A percentile compares a stretch with the other conserved stretches of the same genome.
Evolutionary conservation across 2,113 vertebrate genomes (phyloP).

Genomic region (Plestiodon gilberti): DNA sequence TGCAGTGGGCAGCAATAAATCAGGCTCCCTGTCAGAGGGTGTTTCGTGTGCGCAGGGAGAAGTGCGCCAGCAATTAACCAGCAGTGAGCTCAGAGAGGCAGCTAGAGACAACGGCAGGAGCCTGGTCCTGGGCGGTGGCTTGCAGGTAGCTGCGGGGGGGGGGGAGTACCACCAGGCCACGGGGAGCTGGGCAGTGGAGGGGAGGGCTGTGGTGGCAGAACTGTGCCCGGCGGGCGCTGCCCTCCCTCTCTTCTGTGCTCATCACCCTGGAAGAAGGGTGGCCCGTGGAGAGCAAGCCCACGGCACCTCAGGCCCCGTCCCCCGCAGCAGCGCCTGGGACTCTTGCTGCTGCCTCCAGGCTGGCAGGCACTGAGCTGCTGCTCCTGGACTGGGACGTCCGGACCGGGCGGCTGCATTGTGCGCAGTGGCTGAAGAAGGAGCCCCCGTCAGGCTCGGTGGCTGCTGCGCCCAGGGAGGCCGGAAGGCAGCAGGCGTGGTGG

Average conservation of each 20-base stretch:
- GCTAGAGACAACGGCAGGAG: constrained; percentile 40
- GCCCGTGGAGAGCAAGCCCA: background rate
- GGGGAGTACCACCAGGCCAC: background rate
- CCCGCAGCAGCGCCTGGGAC: constrained; percentile 72
- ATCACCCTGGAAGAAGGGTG: constrained; percentile 51
- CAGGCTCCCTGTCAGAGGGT: constrained; percentile 90
- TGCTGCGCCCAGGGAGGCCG: background rate
- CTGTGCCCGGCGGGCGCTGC: too few relatives aligned
- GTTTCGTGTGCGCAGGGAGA: constrained; percentile 87
- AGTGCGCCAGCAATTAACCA: constrained; percentile 92
- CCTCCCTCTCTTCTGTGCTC: too few relatives aligned
- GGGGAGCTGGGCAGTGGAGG: constrained; percentile 67
- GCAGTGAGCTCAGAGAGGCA: constrained; percentile 77
- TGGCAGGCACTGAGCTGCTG: too few relatives aligned
- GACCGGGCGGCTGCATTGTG: too few relatives aligned
- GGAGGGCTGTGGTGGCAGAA: constrained; percentile 5
- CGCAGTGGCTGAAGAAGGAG: constrained; percentile 42
- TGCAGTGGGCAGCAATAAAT: constrained; percentile 96
- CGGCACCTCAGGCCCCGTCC: constrained; percentile 67
- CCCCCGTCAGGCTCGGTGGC: constrained; percentile 48
- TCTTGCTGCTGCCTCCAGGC: constrained; percentile 57
- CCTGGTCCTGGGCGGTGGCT: constrained; percentile 47
- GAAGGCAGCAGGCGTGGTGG: too few relatives aligned
- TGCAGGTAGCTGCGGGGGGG: constrained; percentile 26
- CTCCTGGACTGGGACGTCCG: too few relatives aligned